These are phyloP conservation scores for Aphaenogaster ashmeadi DNA, from an alignment of 1,140 invertebrate genomes.

Conservation along the genomic window DNA sequence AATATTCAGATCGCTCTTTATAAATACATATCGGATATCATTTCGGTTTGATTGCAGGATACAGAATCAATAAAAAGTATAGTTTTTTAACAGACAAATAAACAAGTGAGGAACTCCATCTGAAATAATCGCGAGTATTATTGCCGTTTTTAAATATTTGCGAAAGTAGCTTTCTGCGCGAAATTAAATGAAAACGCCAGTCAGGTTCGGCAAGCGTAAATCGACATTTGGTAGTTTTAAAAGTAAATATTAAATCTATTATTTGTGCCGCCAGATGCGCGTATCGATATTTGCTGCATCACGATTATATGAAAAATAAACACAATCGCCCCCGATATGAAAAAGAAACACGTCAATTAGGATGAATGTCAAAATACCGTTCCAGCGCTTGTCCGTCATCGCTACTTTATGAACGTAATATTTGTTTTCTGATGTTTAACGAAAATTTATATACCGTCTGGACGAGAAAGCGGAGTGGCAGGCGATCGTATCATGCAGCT, in stretches of 20 bases:
- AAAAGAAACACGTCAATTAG: constrained; percentile 27
- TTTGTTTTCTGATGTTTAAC: constrained; percentile 1
- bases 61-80: constrained; percentile 3
- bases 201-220: constrained; percentile 25
- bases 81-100: constrained; percentile 25
- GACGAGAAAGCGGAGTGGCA: not conserved
- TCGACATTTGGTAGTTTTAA: constrained; percentile 46
- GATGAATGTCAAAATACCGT: constrained; percentile 45
- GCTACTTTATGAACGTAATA: constrained; percentile 16
- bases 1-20: not conserved
- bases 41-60: constrained; percentile 9
- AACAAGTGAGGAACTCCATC: constrained; percentile 17
- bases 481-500: constrained; percentile 22
- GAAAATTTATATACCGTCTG: constrained; percentile 23
- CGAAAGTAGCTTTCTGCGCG: constrained; percentile 23
- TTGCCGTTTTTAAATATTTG: constrained; percentile 55
- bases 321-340: not conserved
- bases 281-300: constrained; percentile 19
- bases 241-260: constrained; percentile 59
- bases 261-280: not conserved
- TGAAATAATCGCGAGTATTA: constrained; percentile 28
- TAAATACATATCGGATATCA: not conserved
- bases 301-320: constrained; percentile 37
- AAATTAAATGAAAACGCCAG: constrained; percentile 52
- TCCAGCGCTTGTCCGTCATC: constrained; percentile 12